Evolutionary conservation across 2,888 invertebrate species (phyloP).

Genomic region (Heliothis peltigera): DNA sequence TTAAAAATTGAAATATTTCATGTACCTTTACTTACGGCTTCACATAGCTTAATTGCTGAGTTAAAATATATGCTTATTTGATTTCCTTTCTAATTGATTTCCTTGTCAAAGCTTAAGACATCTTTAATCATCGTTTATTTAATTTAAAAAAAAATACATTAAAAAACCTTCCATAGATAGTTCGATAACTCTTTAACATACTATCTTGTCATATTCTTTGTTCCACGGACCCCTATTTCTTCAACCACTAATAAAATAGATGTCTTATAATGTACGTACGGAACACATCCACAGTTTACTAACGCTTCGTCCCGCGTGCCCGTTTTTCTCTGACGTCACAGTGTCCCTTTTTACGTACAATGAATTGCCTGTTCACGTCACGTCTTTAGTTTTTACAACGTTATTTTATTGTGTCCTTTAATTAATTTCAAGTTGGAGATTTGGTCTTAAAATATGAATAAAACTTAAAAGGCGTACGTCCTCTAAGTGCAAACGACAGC

Average conservation of each 20-base stretch:
- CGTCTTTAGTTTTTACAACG: conserved; percentile 31
- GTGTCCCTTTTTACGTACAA: conserved; percentile 44
- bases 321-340: conserved; percentile 44
- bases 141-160: too few species aligned
- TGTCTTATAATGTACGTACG: conserved; percentile 5
- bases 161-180: too few species aligned
- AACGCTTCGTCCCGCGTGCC: not conserved
- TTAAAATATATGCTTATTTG: not conserved
- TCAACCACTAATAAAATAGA: conserved; percentile 27
- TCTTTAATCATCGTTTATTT: too few species aligned
- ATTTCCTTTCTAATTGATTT: not conserved
- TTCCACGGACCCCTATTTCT: conserved; percentile 8
- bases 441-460: not conserved
- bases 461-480: not conserved
- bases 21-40: too few species aligned
- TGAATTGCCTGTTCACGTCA: conserved; percentile 42
- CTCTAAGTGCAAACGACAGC: too few species aligned
- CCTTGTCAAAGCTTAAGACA: too few species aligned
- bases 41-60: too few species aligned
- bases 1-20: too few species aligned
- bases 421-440: conserved; percentile 18
- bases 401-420: conserved; percentile 28
- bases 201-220: not conserved
- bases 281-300: conserved; percentile 36
- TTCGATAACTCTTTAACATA: not conserved